Evolutionary conservation across 2,797 vertebrate genomes (phyloP), one percentile per base, ranked within the genome.

Genomic region (Trachops cirrhosus): DNA sequence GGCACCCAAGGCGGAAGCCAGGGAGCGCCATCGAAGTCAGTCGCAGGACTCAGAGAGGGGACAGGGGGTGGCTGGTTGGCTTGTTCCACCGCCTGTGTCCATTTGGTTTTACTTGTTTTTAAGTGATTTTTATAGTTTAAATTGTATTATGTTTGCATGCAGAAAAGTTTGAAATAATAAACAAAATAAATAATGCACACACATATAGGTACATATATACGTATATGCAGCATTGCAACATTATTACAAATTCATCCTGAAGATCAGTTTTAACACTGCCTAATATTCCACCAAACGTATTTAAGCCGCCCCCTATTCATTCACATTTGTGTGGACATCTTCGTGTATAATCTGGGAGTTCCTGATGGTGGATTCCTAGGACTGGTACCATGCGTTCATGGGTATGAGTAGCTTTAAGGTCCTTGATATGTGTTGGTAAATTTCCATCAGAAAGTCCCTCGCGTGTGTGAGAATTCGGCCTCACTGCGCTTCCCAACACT

Each of bases 21-120:
- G 24, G 18, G 44, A 9, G 34, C 22, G 32, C 26, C 18, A 29
- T 3, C 9, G 32, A 5, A 24, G 12, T 37, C 29, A 15, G 37
- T 9, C 39, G 9, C 22, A 7, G 14, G 34, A 11, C 79, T 50
- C 62, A 86, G 16, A 26, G 37, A 44, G 3, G 9, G 4, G 71
- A 5, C 15, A n/a, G 16, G 3, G 2, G 1, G 5, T 34, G 59
- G n/a, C 41, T 19, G 0, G 2, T 3, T n/a, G 62, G 41, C 1
- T 7, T 71, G 50, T 26, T 44, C 24, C 29, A 24, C 6, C 6
- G 29, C 18, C 44, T 22, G 62, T 50, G 22, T 44, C 54, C 73
- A 79, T 37, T 39, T 26, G 37, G 21, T 74, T 48, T 64, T 71
- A 41, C 29, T 62, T 46, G 7, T 46, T 57, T 80, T 62, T 64